These are phyloP conservation scores for Strix uralensis DNA, from an alignment of 2,113 vertebrate species.

Conservation along the genomic window DNA sequence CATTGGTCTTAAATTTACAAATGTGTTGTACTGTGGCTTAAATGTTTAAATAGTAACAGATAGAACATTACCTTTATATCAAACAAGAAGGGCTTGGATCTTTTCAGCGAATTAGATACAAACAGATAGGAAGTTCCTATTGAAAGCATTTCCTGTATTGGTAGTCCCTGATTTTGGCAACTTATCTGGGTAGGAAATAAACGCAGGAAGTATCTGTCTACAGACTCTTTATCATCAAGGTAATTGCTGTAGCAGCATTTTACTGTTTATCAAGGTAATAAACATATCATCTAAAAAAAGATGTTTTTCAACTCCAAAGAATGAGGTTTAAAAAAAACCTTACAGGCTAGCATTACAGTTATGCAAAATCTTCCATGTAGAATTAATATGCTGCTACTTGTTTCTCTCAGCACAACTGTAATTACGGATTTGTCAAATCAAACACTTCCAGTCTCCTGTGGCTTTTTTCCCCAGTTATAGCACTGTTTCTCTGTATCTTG, in stretches of 20 bases:
- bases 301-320: constrained; percentile 71
- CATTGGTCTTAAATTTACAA: not conserved
- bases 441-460: not conserved
- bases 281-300: constrained; percentile 76
- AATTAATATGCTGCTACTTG: not conserved
- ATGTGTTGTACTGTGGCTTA: not conserved
- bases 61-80: not conserved
- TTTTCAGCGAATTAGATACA: not conserved
- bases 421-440: not conserved
- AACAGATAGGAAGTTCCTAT: constrained; percentile 76
- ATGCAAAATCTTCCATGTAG: not conserved
- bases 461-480: not conserved
- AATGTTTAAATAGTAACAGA: not conserved
- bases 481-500: not conserved
- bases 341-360: not conserved
- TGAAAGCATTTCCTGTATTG: constrained; percentile 76
- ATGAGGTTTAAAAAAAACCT: constrained; percentile 15
- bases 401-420: not conserved
- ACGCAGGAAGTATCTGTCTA: constrained; percentile 84
- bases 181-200: constrained; percentile 76
- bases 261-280: constrained; percentile 76
- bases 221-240: constrained; percentile 78
- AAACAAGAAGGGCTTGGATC: not conserved
- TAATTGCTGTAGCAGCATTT: constrained; percentile 77
- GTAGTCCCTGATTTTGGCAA: constrained; percentile 68